phyloP scores from a whole-genome alignment of 1,140 invertebrate genomes.

The Caenorhabditis briggsae region DNA sequence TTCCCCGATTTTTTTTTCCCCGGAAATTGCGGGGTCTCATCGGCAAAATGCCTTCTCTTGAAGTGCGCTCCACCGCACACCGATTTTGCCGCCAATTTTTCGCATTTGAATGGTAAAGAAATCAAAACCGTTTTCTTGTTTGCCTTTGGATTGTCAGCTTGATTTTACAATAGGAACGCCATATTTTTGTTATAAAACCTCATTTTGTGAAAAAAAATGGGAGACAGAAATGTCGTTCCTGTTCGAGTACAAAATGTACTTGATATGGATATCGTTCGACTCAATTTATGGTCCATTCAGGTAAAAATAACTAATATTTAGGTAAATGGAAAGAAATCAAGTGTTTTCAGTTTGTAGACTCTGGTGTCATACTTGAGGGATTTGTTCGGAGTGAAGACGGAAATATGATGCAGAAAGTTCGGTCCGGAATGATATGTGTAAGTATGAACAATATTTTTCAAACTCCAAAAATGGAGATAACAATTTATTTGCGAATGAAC shows the following conservation, averaged over 20 bases:
- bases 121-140: background rate
- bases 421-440: conserved; percentile 26
- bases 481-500: too few species aligned
- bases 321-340: background rate
- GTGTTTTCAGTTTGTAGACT: background rate
- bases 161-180: too few species aligned
- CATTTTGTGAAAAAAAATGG: background rate
- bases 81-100: conserved; percentile 5
- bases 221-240: background rate
- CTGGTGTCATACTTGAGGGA: conserved; percentile 2
- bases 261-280: conserved; percentile 33
- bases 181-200: too few species aligned
- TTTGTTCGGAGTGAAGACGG: conserved; percentile 27
- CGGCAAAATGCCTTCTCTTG: background rate
- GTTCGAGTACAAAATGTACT: conserved; percentile 51
- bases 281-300: conserved; percentile 36
- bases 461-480: too few species aligned
- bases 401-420: conserved; percentile 13
- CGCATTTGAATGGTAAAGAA: background rate
- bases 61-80: conserved; percentile 3
- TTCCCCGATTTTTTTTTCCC: too few species aligned
- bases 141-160: background rate
- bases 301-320: background rate
- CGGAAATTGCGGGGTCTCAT: too few species aligned
- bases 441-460: background rate